These are phyloP conservation scores for Leptogaster cylindrica DNA, from an alignment of 2,888 invertebrate genomes.

Conservation along the genomic window DNA sequence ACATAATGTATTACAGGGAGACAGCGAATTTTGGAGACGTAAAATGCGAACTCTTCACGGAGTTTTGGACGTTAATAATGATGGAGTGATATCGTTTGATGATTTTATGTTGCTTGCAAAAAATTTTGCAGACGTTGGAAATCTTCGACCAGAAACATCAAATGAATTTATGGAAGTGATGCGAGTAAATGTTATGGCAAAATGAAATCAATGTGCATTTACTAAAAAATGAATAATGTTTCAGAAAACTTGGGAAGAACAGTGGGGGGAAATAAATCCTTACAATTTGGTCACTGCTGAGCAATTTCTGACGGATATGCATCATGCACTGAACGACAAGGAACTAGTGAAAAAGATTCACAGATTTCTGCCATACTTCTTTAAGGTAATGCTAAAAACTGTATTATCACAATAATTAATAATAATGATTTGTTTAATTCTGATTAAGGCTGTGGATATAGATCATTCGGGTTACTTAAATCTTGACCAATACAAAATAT, in stretches of 20 bases:
- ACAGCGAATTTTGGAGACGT: conserved; percentile 76
- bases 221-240: conserved; percentile 45
- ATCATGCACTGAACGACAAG: conserved; percentile 79
- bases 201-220: not conserved
- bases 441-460: conserved; percentile 76
- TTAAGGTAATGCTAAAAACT: conserved; percentile 71
- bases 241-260: conserved; percentile 79
- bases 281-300: conserved; percentile 84
- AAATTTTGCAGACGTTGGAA: conserved; percentile 77
- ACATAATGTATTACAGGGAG: conserved; percentile 53
- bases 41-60: conserved; percentile 87
- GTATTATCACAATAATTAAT: too few species aligned
- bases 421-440: not conserved
- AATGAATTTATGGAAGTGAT: conserved; percentile 75
- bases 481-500: conserved; percentile 81
- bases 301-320: conserved; percentile 82
- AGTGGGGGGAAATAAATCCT: conserved; percentile 81
- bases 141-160: conserved; percentile 70
- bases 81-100: conserved; percentile 82
- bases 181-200: conserved; percentile 63
- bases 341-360: conserved; percentile 76
- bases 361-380: conserved; percentile 79
- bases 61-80: conserved; percentile 83
- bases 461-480: conserved; percentile 80
- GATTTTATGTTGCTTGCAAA: conserved; percentile 78